Conservation (phyloP, 1,140 invertebrate species). For the Cydia strobilella region DNA sequence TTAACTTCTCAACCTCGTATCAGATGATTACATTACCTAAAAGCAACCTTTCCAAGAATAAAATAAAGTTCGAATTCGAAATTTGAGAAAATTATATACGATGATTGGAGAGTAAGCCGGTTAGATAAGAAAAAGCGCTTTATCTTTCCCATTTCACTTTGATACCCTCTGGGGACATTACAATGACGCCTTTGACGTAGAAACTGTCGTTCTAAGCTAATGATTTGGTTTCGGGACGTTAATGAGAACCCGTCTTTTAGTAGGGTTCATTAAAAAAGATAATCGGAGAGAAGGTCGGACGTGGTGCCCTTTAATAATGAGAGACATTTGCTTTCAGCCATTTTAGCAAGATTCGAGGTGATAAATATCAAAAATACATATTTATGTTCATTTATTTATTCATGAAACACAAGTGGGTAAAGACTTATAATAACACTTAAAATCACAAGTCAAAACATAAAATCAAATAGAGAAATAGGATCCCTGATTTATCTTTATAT, state of each 20-base stretch:
- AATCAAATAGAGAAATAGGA: neutral
- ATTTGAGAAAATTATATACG: neutral
- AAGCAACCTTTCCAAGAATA: neutral
- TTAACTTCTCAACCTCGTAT: neutral
- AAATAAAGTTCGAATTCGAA: neutral
- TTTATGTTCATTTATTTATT: too few species aligned
- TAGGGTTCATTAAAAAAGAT: slow-evolving; percentile 29
- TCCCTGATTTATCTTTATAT: neutral
- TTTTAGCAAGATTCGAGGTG: too few species aligned
- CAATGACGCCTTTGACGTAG: slow-evolving; percentile 40
- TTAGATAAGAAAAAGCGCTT: slow-evolving; percentile 39
- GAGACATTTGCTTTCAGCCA: too few species aligned
- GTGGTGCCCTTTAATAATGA: neutral
- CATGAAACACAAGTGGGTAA: too few species aligned
- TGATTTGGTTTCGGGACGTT: slow-evolving; percentile 30
- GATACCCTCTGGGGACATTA: slow-evolving; percentile 36
- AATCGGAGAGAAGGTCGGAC: neutral
- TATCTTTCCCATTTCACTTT: slow-evolving; percentile 42
- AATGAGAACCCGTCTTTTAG: slow-evolving; percentile 21
- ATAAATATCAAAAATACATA: too few species aligned
- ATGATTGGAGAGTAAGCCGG: neutral
- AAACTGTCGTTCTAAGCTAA: slow-evolving; percentile 36
- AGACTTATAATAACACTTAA: neutral
- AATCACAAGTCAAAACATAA: neutral
- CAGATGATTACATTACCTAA: slow-evolving; percentile 4